Evolutionary conservation across 2,113 vertebrate species (phyloP).

Genomic region (Dasyurus viverrinus): DNA sequence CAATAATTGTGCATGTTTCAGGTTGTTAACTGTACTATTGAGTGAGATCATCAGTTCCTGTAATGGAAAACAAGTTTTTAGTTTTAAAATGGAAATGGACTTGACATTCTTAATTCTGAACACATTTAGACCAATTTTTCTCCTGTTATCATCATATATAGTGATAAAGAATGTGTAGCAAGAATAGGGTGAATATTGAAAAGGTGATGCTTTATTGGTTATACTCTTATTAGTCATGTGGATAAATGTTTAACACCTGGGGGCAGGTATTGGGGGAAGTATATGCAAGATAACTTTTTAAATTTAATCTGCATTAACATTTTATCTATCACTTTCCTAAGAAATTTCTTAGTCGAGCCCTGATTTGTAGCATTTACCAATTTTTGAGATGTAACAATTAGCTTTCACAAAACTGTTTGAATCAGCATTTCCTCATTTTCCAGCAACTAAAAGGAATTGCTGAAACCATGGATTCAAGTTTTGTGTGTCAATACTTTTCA

Average conservation of each 20-base stretch:
- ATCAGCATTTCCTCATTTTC: conserved; percentile 22
- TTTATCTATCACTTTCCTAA: neutral
- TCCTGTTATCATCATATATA: conserved; percentile 41
- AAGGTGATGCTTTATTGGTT: conserved; percentile 16
- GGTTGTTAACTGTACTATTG: conserved; percentile 23
- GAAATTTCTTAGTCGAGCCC: neutral
- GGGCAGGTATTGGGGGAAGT: neutral
- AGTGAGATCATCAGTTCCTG: neutral
- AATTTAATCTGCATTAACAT: neutral
- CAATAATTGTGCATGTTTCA: conserved; percentile 51
- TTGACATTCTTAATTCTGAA: conserved; percentile 38
- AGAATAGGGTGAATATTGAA: conserved; percentile 20
- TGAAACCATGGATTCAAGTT: conserved; percentile 31
- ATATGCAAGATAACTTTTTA: neutral
- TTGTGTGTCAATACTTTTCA: neutral
- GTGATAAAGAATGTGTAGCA: conserved; percentile 53
- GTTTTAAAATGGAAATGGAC: conserved; percentile 41
- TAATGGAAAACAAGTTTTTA: conserved; percentile 41
- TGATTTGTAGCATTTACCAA: neutral
- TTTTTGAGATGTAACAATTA: neutral
- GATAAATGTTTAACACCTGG: neutral
- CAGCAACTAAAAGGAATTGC: conserved; percentile 4
- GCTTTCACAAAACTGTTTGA: neutral
- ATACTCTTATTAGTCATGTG: neutral
- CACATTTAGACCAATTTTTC: conserved; percentile 4